Evolutionary conservation across 2,113 vertebrate species (phyloP).

Genomic region (Oreochromis spilurus): DNA sequence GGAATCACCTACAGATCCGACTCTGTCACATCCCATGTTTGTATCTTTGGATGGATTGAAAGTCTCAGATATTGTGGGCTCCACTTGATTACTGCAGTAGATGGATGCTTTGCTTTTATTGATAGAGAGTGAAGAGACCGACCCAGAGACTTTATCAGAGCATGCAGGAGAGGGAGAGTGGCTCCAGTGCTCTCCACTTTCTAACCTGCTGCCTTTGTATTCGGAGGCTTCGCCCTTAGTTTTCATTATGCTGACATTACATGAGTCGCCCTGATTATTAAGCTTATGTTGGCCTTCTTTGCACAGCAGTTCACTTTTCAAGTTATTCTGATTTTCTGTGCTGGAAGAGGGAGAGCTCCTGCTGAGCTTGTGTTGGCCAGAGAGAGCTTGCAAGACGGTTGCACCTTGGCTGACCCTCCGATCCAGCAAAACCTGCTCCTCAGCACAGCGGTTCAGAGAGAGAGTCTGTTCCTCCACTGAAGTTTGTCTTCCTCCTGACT

Average conservation of each 20-base stretch:
- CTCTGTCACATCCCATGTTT: background rate
- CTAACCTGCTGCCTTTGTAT: background rate
- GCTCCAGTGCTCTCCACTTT: background rate
- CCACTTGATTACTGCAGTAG: background rate
- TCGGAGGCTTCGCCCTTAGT: background rate
- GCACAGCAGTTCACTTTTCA: background rate
- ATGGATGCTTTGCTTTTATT: background rate
- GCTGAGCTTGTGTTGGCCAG: constrained; percentile 14
- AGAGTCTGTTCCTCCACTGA: background rate
- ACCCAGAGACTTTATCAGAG: background rate
- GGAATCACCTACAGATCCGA: background rate
- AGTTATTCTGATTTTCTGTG: background rate
- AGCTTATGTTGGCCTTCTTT: constrained; percentile 13
- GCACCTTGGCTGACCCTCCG: background rate
- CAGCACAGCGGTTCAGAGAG: background rate
- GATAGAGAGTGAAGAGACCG: background rate
- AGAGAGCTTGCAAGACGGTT: background rate
- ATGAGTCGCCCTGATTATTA: background rate
- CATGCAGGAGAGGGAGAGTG: background rate
- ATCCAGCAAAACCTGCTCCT: background rate
- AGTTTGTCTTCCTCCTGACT: background rate
- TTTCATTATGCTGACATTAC: background rate
- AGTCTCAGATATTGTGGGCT: background rate
- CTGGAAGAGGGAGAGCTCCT: background rate
- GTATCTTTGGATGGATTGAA: background rate